Base-by-base conservation (phyloP, 1,140 invertebrate genomes). In the Zophobas morio region DNA sequence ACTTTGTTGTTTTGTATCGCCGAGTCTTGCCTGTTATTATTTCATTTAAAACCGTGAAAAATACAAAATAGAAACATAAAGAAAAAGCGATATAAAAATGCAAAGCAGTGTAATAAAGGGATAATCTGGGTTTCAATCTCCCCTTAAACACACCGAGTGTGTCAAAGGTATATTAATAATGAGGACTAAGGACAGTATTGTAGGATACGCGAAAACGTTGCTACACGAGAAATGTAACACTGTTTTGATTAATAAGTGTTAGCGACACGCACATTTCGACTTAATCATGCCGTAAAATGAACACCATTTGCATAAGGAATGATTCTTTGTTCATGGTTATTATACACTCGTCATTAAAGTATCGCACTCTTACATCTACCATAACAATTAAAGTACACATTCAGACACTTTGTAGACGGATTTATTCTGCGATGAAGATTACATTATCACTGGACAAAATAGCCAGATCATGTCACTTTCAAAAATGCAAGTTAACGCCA, bases 211-310 rank as follows among this genome's bases (percentile, higher is more conserved):
- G 71, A 78, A 78, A 78, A 80, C 39, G 49, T 70, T 54, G 56
- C 42, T 46, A 56, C 40, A 56, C 74, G 40, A 70, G 77, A 76
- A 78, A 78, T 78, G 70, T 76, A 78, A 80, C 76, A 76, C 75
- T 75, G 71, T 74, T 83, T 82, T 83, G 82, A 83, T 83, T 83
- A 83, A 83, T 83, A 83, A 82, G 82, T 83, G 82, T 81, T 81
- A 81, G 81, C 70, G 80, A 81, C 82, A 83, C 82, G 82, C 82
- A 83, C 82, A 81, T 83, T 83, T 82, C 81, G 78, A 82, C 81
- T 83, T 83, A 83, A 83, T 82, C 82, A 83, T 81, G 76, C 80
- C 71, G 81, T 79, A 83, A 82, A 83, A 83, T 81, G 82, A 78
- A 81, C 81, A 81, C 6, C 76, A 83, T 83, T 83, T 83, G 82